These are phyloP conservation scores for Conops quadrifasciatus DNA, from an alignment of 2,888 invertebrate genomes.

Conservation along the genomic window DNA sequence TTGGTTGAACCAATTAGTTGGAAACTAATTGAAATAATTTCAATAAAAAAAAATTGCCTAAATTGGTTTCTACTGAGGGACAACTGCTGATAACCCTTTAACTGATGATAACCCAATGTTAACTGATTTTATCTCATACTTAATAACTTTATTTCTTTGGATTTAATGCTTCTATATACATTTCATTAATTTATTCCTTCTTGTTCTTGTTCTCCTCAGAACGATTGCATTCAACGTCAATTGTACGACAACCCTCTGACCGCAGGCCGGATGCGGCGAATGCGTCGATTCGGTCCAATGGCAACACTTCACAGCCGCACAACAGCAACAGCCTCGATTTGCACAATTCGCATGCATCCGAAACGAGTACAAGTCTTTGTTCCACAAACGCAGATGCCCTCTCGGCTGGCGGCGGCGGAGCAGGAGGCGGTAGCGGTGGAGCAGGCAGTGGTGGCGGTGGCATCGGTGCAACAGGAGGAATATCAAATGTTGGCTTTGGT, in stretches of 20 bases:
- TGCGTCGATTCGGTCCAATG: conserved; percentile 57
- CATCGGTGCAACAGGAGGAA: conserved; percentile 19
- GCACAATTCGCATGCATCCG: conserved; percentile 41
- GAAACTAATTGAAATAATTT: too few species aligned
- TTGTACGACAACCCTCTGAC: conserved; percentile 64
- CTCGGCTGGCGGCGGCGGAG: neutral
- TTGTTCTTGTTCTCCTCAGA: conserved; percentile 48
- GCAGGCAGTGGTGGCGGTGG: conserved; percentile 49
- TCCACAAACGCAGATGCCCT: conserved; percentile 11
- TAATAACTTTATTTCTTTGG: neutral
- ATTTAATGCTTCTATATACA: neutral
- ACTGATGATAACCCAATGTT: too few species aligned
- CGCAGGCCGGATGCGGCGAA: conserved; percentile 62
- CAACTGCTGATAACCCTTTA: too few species aligned
- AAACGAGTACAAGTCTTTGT: conserved; percentile 37
- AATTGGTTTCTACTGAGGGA: too few species aligned
- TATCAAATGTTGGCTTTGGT: conserved; percentile 48
- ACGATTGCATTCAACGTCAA: conserved; percentile 61
- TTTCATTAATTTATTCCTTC: neutral
- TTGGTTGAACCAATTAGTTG: too few species aligned
- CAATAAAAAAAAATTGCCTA: too few species aligned
- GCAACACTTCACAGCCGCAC: conserved; percentile 54
- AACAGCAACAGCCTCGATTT: conserved; percentile 42
- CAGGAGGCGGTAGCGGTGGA: conserved; percentile 36
- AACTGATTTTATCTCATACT: neutral